Conservation (phyloP, 53 echinoderm and acorn worm genomes). For the Hippasteria phrygiana region DNA sequence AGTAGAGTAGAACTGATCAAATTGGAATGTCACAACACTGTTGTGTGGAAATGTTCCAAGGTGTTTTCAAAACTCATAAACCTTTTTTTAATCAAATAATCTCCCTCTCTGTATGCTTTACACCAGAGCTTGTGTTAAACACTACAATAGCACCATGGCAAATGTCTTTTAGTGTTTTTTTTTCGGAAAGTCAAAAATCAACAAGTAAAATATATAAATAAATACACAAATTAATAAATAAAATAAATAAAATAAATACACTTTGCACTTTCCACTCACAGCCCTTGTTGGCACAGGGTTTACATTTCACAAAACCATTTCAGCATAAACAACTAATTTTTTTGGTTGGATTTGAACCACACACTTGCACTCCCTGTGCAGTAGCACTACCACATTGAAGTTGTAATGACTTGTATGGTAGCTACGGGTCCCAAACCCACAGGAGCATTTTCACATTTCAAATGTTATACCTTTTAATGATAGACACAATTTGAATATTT, state of each 20-base stretch:
- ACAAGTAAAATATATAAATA: constrained; percentile 45
- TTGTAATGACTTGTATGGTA: constrained; percentile 21
- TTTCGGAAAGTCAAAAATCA: background rate
- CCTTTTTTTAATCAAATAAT: too few species aligned
- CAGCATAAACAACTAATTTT: background rate
- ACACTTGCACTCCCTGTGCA: constrained; percentile 4
- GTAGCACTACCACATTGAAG: background rate
- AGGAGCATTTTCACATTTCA: background rate
- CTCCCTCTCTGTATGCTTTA: too few species aligned
- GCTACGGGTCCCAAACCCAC: background rate
- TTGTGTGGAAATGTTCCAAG: constrained; percentile 29
- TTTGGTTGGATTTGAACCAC: background rate
- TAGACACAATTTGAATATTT: too few species aligned
- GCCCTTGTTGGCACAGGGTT: background rate
- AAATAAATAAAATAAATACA: constrained; percentile 46
- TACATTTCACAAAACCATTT: background rate
- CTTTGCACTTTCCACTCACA: constrained; percentile 22
- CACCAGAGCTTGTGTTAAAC: background rate
- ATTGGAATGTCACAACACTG: constrained; percentile 30
- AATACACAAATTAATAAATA: constrained; percentile 8
- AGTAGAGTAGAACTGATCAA: background rate
- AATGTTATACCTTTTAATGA: too few species aligned
- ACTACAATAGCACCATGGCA: constrained; percentile 50
- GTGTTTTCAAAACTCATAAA: background rate
- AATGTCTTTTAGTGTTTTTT: constrained; percentile 10